phyloP scores from a whole-genome alignment of 2,888 invertebrate genomes.

The Macrophya alboannulata region DNA sequence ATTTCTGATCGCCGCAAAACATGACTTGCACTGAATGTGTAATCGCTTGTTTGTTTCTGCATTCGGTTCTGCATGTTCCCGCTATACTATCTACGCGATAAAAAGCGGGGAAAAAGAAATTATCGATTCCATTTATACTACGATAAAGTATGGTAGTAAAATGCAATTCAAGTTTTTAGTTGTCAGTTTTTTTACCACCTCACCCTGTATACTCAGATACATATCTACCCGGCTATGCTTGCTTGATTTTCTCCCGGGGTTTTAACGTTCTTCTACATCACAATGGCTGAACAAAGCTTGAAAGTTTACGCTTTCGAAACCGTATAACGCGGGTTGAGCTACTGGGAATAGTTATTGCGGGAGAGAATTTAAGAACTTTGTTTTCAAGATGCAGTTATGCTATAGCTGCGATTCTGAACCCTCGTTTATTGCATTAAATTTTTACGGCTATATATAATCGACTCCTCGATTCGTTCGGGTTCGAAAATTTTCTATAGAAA shows the following conservation, averaged over 20 bases:
- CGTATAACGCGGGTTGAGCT: background rate
- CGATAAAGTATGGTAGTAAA: background rate
- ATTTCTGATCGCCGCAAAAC: conserved; percentile 16
- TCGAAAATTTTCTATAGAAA: background rate
- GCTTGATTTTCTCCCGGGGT: conserved; percentile 5
- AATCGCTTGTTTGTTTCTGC: conserved; percentile 12
- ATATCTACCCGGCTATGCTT: background rate
- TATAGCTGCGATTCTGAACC: background rate
- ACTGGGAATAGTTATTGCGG: conserved; percentile 3
- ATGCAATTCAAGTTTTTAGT: background rate
- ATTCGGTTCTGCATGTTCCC: background rate
- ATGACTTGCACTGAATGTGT: background rate
- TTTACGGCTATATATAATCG: background rate
- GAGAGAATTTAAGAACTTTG: conserved; percentile 1
- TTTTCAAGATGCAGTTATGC: background rate
- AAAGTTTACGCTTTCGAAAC: conserved; percentile 24
- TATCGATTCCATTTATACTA: background rate
- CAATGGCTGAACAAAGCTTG: conserved; percentile 28
- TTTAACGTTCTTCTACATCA: conserved; percentile 27
- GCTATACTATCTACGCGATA: background rate
- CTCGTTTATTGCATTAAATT: conserved; percentile 16
- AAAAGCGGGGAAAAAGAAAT: background rate
- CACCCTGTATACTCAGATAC: background rate
- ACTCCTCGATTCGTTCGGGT: background rate
- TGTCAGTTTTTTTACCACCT: background rate